These are phyloP conservation scores for Protobothrops mucrosquamatus DNA, from an alignment of 2,113 vertebrate species.

Conservation along the genomic window DNA sequence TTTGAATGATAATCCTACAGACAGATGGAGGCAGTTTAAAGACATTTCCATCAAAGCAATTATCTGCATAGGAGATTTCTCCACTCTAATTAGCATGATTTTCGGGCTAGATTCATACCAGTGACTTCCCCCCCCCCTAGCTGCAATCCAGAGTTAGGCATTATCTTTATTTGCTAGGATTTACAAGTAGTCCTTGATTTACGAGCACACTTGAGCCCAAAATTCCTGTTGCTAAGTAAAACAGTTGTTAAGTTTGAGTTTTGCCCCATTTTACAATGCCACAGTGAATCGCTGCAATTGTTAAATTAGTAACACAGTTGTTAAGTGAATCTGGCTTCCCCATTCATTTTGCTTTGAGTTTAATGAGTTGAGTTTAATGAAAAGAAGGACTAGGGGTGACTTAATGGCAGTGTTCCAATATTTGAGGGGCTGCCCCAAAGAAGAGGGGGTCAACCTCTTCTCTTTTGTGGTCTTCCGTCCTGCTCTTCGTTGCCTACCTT, in stretches of 20 bases:
- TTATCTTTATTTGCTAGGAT: neutral
- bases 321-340: no score
- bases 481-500: no score
- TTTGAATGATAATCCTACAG: neutral
- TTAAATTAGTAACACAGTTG: neutral
- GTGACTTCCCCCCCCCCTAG: accelerated
- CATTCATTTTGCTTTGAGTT: neutral
- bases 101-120: neutral
- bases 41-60: neutral
- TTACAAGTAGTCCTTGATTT: neutral
- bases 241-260: no score
- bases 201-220: neutral
- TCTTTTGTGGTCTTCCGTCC: no score
- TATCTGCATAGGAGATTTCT: neutral
- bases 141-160: neutral
- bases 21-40: neutral
- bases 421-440: no score
- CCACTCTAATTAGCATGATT: neutral
- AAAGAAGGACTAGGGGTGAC: neutral
- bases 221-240: neutral
- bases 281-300: no score
- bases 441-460: no score
- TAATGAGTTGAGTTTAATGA: neutral
- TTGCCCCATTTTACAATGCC: neutral
- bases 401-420: no score